Percentiles rank a stretch among this genome's conserved stretches.
Evolutionary conservation across 1,140 invertebrate genomes (phyloP).

Genomic region (Hesperophylax magnus): DNA sequence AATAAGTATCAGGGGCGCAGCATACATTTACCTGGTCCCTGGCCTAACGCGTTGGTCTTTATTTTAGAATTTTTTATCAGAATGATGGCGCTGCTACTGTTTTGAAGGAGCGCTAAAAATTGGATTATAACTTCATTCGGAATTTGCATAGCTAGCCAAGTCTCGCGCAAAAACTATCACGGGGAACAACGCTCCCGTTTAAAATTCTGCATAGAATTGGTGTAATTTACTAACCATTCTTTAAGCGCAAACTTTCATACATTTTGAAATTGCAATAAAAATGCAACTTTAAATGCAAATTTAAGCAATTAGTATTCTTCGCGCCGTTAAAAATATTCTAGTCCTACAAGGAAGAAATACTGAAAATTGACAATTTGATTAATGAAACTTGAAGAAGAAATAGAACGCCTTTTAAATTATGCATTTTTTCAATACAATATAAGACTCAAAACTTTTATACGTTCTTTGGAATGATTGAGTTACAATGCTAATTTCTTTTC

Average conservation of each 20-base stretch:
- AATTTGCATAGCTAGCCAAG: slow-evolving; percentile 15
- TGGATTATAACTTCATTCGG: slow-evolving; percentile 14
- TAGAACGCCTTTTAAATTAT: not conserved
- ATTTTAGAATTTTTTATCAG: not conserved
- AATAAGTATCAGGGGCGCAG: too few relatives aligned
- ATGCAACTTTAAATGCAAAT: slow-evolving; percentile 57
- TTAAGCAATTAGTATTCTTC: slow-evolving; percentile 56
- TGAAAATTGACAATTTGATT: slow-evolving; percentile 54
- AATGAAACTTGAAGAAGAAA: slow-evolving; percentile 45
- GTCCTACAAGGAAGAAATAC: slow-evolving; percentile 41
- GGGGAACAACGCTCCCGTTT: slow-evolving; percentile 23
- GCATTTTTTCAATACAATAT: too few relatives aligned
- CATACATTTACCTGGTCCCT: too few relatives aligned
- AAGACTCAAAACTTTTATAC: too few relatives aligned
- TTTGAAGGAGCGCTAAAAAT: slow-evolving; percentile 14
- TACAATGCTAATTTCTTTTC: too few relatives aligned
- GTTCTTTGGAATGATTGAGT: too few relatives aligned
- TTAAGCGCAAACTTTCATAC: slow-evolving; percentile 44
- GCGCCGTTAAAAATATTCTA: slow-evolving; percentile 39
- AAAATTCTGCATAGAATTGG: slow-evolving; percentile 16
- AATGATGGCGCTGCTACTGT: not conserved
- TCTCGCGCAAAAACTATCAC: slow-evolving; percentile 15
- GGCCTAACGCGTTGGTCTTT: not conserved
- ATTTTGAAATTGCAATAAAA: slow-evolving; percentile 55
- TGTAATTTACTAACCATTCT: slow-evolving; percentile 44